These are phyloP conservation scores for Epicauta chinensis DNA, from an alignment of 1,140 invertebrate genomes.

Conservation along the genomic window DNA sequence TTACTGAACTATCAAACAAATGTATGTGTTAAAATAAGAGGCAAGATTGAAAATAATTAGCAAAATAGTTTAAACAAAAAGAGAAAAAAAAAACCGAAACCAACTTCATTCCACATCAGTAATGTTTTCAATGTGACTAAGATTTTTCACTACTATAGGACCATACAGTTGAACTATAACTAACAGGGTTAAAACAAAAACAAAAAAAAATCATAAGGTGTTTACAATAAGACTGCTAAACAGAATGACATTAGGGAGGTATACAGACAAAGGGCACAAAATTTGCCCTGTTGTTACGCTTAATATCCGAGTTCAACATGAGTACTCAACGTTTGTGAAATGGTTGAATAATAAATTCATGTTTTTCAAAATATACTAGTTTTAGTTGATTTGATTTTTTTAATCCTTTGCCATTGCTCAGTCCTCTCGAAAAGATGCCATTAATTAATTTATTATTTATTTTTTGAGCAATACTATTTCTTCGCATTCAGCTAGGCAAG, in stretches of 20 bases:
- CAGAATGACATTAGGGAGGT: slow-evolving; percentile 36
- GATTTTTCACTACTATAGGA: slow-evolving; percentile 20
- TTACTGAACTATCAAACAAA: slow-evolving; percentile 7
- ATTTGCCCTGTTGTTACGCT: slow-evolving; percentile 32
- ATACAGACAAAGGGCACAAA: slow-evolving; percentile 33
- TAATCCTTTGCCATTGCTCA: no score
- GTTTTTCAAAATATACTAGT: slow-evolving; percentile 29
- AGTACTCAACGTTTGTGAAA: slow-evolving; percentile 38
- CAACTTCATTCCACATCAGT: neutral
- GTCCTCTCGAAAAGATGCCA: no score
- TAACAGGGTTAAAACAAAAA: slow-evolving; percentile 39
- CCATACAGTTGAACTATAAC: slow-evolving; percentile 35
- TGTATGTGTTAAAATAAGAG: slow-evolving; percentile 12
- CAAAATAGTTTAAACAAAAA: slow-evolving; percentile 10
- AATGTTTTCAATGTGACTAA: neutral
- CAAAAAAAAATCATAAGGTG: slow-evolving; percentile 33
- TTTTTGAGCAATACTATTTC: no score
- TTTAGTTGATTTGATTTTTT: no score
- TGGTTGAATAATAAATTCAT: slow-evolving; percentile 35
- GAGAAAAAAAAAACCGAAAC: neutral
- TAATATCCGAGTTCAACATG: slow-evolving; percentile 38
- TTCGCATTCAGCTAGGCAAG: no score
- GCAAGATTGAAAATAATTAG: neutral
- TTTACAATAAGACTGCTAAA: slow-evolving; percentile 37
- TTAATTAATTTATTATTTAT: no score